Conservation (phyloP, 2,888 invertebrate species). For the Lacanobia oleracea region DNA sequence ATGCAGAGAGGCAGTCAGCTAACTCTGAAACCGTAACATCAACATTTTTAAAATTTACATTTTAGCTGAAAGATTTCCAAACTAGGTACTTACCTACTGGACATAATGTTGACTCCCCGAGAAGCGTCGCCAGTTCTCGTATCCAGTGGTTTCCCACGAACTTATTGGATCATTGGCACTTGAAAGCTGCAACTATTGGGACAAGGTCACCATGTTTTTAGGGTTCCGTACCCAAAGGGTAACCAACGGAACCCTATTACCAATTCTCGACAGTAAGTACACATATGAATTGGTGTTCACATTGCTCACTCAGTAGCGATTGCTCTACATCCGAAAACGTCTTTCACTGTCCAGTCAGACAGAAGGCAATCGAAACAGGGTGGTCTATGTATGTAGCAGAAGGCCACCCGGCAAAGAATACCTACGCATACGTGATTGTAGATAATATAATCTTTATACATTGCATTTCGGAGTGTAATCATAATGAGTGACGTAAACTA, state of each 20-base stretch:
- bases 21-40: not conserved
- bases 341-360: not conserved
- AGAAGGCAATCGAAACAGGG: constrained; percentile 10
- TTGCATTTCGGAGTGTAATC: constrained; percentile 54
- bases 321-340: not conserved
- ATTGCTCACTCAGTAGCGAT: not conserved
- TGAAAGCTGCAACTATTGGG: no score
- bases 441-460: constrained; percentile 50
- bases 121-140: no score
- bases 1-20: not conserved
- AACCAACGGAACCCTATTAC: no score
- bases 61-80: no score
- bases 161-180: no score
- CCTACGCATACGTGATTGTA: constrained; percentile 20
- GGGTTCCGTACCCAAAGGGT: no score
- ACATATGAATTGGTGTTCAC: not conserved
- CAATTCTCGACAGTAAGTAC: not conserved
- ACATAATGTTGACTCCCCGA: no score
- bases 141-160: no score
- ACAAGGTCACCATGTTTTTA: no score
- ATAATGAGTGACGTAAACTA: constrained; percentile 75
- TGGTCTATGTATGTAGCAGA: constrained; percentile 27
- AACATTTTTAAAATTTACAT: no score
- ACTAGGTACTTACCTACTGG: no score
- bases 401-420: constrained; percentile 46